Conservation (phyloP, 2,888 invertebrate genomes). For the Calliphora vomitoria region DNA sequence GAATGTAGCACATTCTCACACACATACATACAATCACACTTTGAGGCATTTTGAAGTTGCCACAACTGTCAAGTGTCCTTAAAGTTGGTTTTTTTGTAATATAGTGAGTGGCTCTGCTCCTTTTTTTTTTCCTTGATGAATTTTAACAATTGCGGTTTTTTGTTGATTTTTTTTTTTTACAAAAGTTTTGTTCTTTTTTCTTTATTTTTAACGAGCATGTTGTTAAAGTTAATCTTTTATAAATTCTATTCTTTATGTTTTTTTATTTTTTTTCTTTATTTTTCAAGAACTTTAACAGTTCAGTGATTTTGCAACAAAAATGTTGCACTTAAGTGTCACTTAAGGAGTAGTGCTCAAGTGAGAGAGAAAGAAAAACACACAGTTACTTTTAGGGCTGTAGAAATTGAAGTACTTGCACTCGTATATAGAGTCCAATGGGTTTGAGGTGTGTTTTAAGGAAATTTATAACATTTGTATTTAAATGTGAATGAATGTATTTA, state of each 20-base stretch:
- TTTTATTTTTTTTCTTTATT: too few relatives aligned
- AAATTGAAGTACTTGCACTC: constrained; percentile 4
- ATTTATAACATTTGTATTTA: constrained; percentile 66
- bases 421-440: background rate
- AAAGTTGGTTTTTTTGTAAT: constrained; percentile 37
- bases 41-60: constrained; percentile 57
- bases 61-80: constrained; percentile 72
- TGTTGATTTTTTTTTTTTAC: constrained; percentile 59
- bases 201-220: constrained; percentile 61
- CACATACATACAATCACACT: constrained; percentile 36
- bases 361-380: constrained; percentile 40
- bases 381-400: constrained; percentile 54
- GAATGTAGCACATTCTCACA: constrained; percentile 52
- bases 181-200: constrained; percentile 65
- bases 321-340: constrained; percentile 61
- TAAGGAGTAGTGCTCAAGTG: constrained; percentile 50
- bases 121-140: constrained; percentile 21
- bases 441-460: constrained; percentile 15
- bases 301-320: constrained; percentile 66
- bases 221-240: constrained; percentile 71
- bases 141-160: constrained; percentile 68
- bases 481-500: constrained; percentile 23
- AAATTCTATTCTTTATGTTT: constrained; percentile 47
- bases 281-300: constrained; percentile 62
- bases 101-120: too few relatives aligned